Percentiles rank a stretch among this genome's conserved stretches.
These are phyloP conservation scores for Sebastolobus altivelis DNA, from an alignment of 2,797 vertebrate species.

Conservation along the genomic window DNA sequence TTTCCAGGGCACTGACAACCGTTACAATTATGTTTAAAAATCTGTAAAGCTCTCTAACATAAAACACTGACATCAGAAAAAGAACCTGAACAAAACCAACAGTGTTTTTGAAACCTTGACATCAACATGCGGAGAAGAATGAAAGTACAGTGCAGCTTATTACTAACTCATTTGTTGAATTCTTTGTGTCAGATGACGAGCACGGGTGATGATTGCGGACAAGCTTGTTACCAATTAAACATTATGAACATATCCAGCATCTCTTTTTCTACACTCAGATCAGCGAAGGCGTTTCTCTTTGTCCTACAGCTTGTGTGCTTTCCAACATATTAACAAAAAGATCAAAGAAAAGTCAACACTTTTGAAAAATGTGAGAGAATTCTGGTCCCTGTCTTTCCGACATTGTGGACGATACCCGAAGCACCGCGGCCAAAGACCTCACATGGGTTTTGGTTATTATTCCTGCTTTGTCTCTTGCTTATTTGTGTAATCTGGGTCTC, in stretches of 20 bases:
- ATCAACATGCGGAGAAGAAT: conserved; percentile 51
- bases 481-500: conserved; percentile 83
- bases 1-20: conserved; percentile 43
- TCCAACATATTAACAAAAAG: conserved; percentile 58
- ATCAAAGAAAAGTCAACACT: conserved; percentile 63
- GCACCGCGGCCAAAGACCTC: conserved; percentile 76
- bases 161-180: conserved; percentile 28
- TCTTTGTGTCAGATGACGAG: conserved; percentile 21
- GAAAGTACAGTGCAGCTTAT: conserved; percentile 68
- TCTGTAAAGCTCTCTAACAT: conserved; percentile 56
- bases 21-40: conserved; percentile 50
- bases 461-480: conserved; percentile 84
- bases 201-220: conserved; percentile 33
- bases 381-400: conserved; percentile 64
- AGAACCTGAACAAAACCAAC: conserved; percentile 49
- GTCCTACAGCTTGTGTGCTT: conserved; percentile 62
- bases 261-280: conserved; percentile 49
- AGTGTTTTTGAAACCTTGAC: conserved; percentile 61
- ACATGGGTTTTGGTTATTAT: conserved; percentile 84
- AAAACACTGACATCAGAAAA: conserved; percentile 62
- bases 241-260: conserved; percentile 46
- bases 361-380: conserved; percentile 60
- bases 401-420: conserved; percentile 57
- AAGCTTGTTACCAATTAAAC: conserved; percentile 40
- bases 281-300: conserved; percentile 44